Percentiles rank a stretch among this genome's conserved stretches.
phyloP scores from a whole-genome alignment of 2,888 invertebrate species.

The Hermaeophaga mercurialis region DNA sequence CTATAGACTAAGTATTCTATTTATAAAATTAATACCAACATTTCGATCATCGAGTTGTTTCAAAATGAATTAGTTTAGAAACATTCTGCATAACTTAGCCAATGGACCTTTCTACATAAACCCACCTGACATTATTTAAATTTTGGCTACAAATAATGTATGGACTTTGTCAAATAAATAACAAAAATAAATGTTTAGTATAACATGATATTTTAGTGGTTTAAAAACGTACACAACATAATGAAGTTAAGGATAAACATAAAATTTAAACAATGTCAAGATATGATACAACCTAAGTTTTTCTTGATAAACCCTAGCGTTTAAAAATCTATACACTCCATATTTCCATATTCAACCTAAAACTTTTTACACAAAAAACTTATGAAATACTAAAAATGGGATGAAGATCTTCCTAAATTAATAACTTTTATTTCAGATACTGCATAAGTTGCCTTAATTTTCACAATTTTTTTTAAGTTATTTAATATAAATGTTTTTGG shows the following conservation, averaged over 20 bases:
- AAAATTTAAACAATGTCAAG: conserved; percentile 20
- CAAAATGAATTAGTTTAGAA: neutral
- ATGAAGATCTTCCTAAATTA: too few relatives aligned
- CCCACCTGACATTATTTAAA: conserved; percentile 5
- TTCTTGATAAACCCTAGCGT: conserved; percentile 23
- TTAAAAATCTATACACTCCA: conserved; percentile 21
- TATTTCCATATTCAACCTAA: conserved; percentile 2
- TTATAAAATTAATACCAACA: neutral
- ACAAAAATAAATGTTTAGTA: neutral
- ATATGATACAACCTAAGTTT: conserved; percentile 17
- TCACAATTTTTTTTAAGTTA: too few relatives aligned
- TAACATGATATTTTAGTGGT: neutral
- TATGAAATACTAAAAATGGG: too few relatives aligned
- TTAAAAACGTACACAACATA: neutral
- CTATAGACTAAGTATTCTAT: too few relatives aligned
- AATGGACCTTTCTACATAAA: neutral
- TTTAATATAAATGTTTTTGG: neutral
- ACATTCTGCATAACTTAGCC: neutral
- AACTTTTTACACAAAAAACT: neutral
- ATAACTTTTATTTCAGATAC: too few relatives aligned
- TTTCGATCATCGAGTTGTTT: neutral
- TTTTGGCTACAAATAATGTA: neutral
- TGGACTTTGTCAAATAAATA: neutral
- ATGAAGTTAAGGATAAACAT: neutral
- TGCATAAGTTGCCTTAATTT: too few relatives aligned